Evolutionary conservation across 1,140 invertebrate species (phyloP), one percentile per base, ranked within the genome.

Genomic region (Cydia pomonella): DNA sequence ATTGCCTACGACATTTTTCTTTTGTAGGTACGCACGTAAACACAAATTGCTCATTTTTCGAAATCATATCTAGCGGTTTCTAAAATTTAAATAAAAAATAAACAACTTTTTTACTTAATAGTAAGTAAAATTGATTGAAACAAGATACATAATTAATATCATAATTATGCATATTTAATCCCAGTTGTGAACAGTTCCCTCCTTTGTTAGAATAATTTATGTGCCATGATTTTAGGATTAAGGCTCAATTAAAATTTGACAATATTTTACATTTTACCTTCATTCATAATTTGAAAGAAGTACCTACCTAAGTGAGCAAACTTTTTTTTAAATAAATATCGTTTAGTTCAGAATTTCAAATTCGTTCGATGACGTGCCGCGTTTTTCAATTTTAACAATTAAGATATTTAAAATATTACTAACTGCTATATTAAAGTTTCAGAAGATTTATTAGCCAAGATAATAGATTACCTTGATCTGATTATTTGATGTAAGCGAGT

Each of bases 161-260:
- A n/a, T n/a, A n/a, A 80, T 82, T 81, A 81, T 71, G 63, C 75
- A 47, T 63, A 16, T 44, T 44, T 41, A 81, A 80, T 82, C 81
- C 85, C 84, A 80, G 88, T 92, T 92, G 90, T 92, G 90, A 92
- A 83, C 77, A 78, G 84, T 87, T 92, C 90, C 90, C 88, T 92
- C 87, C 87, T 86, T 82, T 83, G 83, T 89, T 87, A 91, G 86
- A 83, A 86, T 90, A 88, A 87, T 88, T 91, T 90, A 82, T 88
- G 89, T 92, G 88, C 89, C 90, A 92, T 92, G 80, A 77, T 87
- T 88, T 87, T 89, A 90, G 88, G 75, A 73, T 84, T 88, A 89
- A 88, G 88, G 83, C 77, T 81, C 87, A 78, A 85, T 88, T 80
- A 78, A 82, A 87, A 87, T 85, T 88, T 77, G 88, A 92, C 87